These are phyloP conservation scores for Myotis planiceps DNA, from an alignment of 2,797 vertebrate species.

Conservation along the genomic window DNA sequence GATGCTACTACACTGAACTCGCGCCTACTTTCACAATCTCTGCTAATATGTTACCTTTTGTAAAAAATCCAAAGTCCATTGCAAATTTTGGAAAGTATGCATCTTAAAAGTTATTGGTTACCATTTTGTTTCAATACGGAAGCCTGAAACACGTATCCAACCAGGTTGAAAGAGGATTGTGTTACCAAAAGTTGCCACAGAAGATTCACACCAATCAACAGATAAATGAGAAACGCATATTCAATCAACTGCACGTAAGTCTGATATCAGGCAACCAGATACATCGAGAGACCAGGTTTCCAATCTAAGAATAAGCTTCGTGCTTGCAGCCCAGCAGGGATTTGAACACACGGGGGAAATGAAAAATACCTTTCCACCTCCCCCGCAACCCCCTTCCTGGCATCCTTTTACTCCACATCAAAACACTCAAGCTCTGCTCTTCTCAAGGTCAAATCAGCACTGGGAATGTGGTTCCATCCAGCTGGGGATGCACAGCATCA, in stretches of 20 bases:
- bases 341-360: neutral
- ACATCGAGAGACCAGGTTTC: neutral
- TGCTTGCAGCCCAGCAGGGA: neutral
- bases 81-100: neutral
- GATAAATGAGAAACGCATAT: neutral
- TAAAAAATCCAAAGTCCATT: neutral
- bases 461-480: neutral
- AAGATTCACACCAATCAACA: neutral
- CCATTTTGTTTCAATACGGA: slow-evolving; percentile 24
- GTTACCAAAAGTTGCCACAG: neutral
- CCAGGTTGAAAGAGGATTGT: neutral
- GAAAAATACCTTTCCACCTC: neutral
- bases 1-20: neutral
- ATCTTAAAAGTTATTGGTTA: neutral
- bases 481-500: neutral
- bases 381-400: neutral
- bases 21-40: neutral
- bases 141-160: neutral
- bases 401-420: neutral
- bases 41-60: neutral
- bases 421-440: neutral
- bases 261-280: neutral
- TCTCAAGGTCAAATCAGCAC: neutral
- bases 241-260: neutral
- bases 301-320: neutral